phyloP scores from a whole-genome alignment of 2,797 vertebrate genomes.

The Enoplosus armatus region DNA sequence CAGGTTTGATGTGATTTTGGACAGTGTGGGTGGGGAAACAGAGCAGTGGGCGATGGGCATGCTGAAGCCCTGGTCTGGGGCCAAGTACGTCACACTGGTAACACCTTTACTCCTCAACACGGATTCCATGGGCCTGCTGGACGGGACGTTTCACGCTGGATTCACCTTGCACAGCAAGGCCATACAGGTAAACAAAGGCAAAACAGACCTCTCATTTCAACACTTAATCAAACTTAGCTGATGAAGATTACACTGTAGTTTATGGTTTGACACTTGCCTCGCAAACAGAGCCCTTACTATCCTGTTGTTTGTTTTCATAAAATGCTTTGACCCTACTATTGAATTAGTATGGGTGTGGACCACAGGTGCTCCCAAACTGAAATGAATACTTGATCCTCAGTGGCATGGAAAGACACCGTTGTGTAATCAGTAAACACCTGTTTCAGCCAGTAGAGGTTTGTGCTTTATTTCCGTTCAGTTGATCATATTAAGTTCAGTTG shows the following conservation, averaged over 20 bases:
- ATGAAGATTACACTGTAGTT: neutral
- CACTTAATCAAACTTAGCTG: neutral
- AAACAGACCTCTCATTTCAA: neutral
- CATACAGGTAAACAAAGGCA: constrained; percentile 84
- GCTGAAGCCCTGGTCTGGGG: constrained; percentile 93
- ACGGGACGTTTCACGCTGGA: constrained; percentile 88
- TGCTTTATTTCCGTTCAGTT: constrained; percentile 40
- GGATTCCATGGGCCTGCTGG: constrained; percentile 89
- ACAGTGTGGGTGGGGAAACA: constrained; percentile 90
- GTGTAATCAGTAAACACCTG: constrained; percentile 20
- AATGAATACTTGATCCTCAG: constrained; percentile 20
- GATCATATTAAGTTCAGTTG: constrained; percentile 26
- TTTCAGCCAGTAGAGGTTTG: neutral
- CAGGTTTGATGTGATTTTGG: constrained; percentile 94
- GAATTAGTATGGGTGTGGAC: constrained; percentile 31
- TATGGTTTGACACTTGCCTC: neutral
- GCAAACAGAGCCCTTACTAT: neutral
- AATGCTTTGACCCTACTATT: neutral
- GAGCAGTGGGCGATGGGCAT: constrained; percentile 88
- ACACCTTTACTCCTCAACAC: constrained; percentile 91
- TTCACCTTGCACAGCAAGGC: constrained; percentile 87
- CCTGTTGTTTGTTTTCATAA: constrained; percentile 1
- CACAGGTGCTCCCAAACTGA: constrained; percentile 21
- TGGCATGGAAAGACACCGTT: constrained; percentile 14
- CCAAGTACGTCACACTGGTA: constrained; percentile 92